phyloP scores from a whole-genome alignment of 1,140 invertebrate genomes.

The Dendroctonus valens region DNA sequence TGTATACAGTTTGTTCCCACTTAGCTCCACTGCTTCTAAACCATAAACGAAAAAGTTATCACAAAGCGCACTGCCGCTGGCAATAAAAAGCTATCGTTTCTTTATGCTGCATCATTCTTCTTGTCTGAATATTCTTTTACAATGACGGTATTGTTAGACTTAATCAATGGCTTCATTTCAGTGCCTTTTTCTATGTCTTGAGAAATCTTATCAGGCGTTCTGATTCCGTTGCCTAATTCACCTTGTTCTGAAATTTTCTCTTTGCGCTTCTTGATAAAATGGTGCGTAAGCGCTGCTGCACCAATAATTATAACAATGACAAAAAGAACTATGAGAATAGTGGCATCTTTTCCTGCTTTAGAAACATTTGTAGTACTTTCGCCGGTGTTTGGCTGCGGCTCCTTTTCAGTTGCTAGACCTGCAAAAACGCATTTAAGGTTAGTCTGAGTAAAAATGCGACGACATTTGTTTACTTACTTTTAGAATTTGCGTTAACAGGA shows the following conservation, averaged over 20 bases:
- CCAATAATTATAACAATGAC: slow-evolving; percentile 53
- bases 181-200: slow-evolving; percentile 37
- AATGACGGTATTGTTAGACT: slow-evolving; percentile 8
- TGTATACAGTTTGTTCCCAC: too few relatives aligned
- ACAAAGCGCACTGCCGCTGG: slow-evolving; percentile 2
- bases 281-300: slow-evolving; percentile 53
- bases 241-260: slow-evolving; percentile 19
- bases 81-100: slow-evolving; percentile 6
- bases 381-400: slow-evolving; percentile 16
- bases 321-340: slow-evolving; percentile 49
- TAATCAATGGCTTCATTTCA: slow-evolving; percentile 45
- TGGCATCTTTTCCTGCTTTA: slow-evolving; percentile 32
- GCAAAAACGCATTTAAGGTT: too few relatives aligned
- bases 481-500: slow-evolving; percentile 4
- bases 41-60: slow-evolving; percentile 17
- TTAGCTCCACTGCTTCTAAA: background rate
- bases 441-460: background rate
- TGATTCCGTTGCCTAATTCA: background rate
- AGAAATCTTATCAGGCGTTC: background rate
- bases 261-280: slow-evolving; percentile 45
- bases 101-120: slow-evolving; percentile 11
- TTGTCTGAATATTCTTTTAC: slow-evolving; percentile 28
- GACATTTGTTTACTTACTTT: slow-evolving; percentile 4
- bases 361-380: slow-evolving; percentile 23
- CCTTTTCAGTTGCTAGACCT: background rate